Evolutionary conservation across 2,888 invertebrate genomes (phyloP).

Genomic region (Galerucella pusilla): DNA sequence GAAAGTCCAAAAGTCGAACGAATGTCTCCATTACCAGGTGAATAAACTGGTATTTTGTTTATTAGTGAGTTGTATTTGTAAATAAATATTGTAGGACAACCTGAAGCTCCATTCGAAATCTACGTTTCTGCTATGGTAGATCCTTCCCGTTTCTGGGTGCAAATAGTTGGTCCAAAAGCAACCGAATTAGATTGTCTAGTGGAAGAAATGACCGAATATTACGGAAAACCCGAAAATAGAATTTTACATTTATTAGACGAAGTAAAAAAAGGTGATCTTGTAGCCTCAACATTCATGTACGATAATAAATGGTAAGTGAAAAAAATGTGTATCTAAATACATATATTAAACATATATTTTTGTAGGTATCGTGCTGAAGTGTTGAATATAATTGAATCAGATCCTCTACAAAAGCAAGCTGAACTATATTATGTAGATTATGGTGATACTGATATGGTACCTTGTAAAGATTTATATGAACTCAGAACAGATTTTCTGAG

Average conservation of each 20-base stretch:
- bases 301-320: constrained; percentile 81
- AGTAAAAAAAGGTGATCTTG: constrained; percentile 80
- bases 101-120: constrained; percentile 79
- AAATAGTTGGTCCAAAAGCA: constrained; percentile 79
- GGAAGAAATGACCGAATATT: constrained; percentile 85
- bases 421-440: constrained; percentile 89
- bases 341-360: constrained; percentile 15
- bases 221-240: constrained; percentile 73
- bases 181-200: constrained; percentile 83
- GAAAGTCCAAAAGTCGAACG: constrained; percentile 58
- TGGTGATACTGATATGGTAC: constrained; percentile 81
- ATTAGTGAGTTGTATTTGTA: no score
- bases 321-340: no score
- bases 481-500: constrained; percentile 80
- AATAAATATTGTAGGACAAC: constrained; percentile 53
- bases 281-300: constrained; percentile 84
- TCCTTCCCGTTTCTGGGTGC: constrained; percentile 87
- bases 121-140: constrained; percentile 88
- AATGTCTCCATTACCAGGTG: constrained; percentile 58
- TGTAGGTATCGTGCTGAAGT: constrained; percentile 71
- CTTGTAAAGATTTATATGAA: constrained; percentile 75
- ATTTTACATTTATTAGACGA: constrained; percentile 68
- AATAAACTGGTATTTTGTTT: neutral
- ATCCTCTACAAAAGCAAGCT: constrained; percentile 70
- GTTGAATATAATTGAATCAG: constrained; percentile 72